Evolutionary conservation across 2,888 invertebrate genomes (phyloP), one percentile per base, ranked within the genome.

Genomic region (Allygus modestus): DNA sequence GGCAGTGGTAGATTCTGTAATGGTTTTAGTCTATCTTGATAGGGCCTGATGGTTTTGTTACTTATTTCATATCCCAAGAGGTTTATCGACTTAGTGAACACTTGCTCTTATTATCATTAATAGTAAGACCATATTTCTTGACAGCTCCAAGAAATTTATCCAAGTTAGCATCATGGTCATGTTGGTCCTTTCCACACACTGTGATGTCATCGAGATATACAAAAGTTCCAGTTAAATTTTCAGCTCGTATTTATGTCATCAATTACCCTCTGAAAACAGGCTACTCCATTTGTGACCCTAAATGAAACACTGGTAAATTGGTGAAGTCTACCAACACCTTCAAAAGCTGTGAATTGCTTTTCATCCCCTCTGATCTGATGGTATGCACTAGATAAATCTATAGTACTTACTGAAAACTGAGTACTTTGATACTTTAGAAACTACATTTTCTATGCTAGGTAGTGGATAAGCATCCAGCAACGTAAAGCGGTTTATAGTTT

Each of bases 51-150:
- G n/a, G 43, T 75, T 43, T 75, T 37, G 43, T 41, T 37, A 41
- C 9, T 75, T 58, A 81, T 81, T 15, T 41, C 31, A 75, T 20
- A 33, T 51, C 61, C 20, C 61, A 82, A 20, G 41, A 54, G 43
- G 33, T n/a, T 73, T 51, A 31, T 85, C 15, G 26, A 69, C 5
- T 20, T 75, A 20, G 46, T n/a, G 23, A 58, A 58, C 43, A 84
- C 26, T 75, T 61, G 28, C 86, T 83, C 41, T 85, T 82, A 12
- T 82, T 41, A 37, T 82, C 65, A 58, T 85, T 85, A 23, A 85
- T 41, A 15, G 82, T 85, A 11, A 84, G 58, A 15, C 71, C 54
- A 71, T 85, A 85, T 37, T 85, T 84, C 51, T 84, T 82, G 11
- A 71, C 84, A 54, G 84, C 82, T 17, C 0, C 65, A 33, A 82